These are phyloP conservation scores for Nixonia krombeini DNA, from an alignment of 1,140 invertebrate genomes.

Conservation along the genomic window DNA sequence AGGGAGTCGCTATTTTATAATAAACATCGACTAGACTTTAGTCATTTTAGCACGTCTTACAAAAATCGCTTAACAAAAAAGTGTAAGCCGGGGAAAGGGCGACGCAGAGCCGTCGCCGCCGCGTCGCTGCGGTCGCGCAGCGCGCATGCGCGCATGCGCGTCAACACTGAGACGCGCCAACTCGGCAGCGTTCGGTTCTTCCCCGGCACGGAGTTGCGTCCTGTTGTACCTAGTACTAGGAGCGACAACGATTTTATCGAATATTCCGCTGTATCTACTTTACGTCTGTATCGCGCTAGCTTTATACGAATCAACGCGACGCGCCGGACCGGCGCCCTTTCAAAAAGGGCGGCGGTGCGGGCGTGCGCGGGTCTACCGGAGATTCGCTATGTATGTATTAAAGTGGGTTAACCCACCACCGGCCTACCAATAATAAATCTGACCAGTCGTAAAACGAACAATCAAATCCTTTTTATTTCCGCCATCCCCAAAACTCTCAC, in stretches of 20 bases:
- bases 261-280: constrained; percentile 52
- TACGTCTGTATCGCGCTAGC: constrained; percentile 55
- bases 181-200: no score
- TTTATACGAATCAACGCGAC: constrained; percentile 49
- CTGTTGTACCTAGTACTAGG: constrained; percentile 63
- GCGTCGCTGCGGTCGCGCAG: no score
- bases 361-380: constrained; percentile 22
- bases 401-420: constrained; percentile 50
- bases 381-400: constrained; percentile 53
- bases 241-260: constrained; percentile 65
- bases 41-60: constrained; percentile 56
- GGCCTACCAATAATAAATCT: constrained; percentile 61
- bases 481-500: no score
- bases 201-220: constrained; percentile 39
- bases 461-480: constrained; percentile 9
- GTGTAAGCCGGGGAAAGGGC: constrained; percentile 23
- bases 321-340: constrained; percentile 21
- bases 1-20: constrained; percentile 46
- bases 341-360: constrained; percentile 28
- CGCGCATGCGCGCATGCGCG: no score
- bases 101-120: no score
- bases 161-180: no score
- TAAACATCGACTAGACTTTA: constrained; percentile 59
- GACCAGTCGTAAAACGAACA: constrained; percentile 43
- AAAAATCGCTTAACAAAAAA: constrained; percentile 50